Evolutionary conservation across 1,140 invertebrate genomes (phyloP).

Genomic region (Aphaenogaster floridana): DNA sequence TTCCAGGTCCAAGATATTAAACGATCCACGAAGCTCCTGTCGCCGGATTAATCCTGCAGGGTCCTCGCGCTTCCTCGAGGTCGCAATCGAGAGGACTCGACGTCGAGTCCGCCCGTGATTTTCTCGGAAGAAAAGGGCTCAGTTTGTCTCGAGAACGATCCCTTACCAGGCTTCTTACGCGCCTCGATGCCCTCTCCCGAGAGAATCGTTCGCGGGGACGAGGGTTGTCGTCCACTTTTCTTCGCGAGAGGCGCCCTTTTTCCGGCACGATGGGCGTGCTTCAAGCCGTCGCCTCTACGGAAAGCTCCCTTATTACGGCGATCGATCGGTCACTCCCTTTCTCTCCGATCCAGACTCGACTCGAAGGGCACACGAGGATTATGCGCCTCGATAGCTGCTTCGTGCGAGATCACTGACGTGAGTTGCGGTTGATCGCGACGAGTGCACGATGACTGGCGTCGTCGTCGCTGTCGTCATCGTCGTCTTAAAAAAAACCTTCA

Average conservation of each 20-base stretch:
- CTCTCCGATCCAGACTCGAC: conserved; percentile 29
- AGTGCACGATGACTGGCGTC: not conserved
- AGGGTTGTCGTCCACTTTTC: conserved; percentile 70
- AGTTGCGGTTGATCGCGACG: not conserved
- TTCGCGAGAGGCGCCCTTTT: conserved; percentile 52
- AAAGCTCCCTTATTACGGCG: conserved; percentile 72
- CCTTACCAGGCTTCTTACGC: conserved; percentile 53
- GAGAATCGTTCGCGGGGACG: conserved; percentile 63
- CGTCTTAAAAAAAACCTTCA: not conserved
- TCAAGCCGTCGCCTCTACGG: conserved; percentile 35
- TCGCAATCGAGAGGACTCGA: conserved; percentile 21
- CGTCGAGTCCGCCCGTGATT: conserved; percentile 14
- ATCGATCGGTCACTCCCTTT: conserved; percentile 69
- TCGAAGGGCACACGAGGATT: conserved; percentile 27
- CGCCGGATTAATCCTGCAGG: conserved; percentile 23
- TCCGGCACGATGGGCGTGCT: conserved; percentile 47
- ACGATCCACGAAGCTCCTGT: conserved; percentile 14
- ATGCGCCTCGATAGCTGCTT: not conserved
- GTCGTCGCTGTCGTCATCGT: not conserved
- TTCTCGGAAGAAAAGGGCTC: conserved; percentile 14
- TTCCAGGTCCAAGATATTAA: conserved; percentile 14
- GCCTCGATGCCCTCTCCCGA: conserved; percentile 62
- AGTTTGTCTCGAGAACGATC: conserved; percentile 45
- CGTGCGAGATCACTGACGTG: not conserved
- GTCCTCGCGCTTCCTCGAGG: not conserved